Percentiles rank a stretch among this genome's conserved stretches.
Evolutionary conservation across 2,113 vertebrate genomes (phyloP).

Genomic region (Galeopterus variegatus): DNA sequence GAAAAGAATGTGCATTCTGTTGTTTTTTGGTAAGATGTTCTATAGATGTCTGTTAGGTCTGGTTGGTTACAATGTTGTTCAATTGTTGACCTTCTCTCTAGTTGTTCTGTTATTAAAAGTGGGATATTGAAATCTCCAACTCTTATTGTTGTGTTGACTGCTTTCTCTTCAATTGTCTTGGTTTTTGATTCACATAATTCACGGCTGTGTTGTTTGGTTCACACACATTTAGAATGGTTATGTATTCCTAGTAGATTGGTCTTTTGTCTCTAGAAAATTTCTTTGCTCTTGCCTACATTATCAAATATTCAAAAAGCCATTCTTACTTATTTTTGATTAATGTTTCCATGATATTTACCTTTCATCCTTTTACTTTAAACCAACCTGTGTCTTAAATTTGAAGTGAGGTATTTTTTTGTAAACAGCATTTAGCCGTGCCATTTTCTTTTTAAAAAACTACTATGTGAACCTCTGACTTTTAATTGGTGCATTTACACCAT

Average conservation of each 20-base stretch:
- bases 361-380: background rate
- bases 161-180: background rate
- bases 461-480: background rate
- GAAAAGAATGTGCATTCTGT: background rate
- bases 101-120: background rate
- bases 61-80: background rate
- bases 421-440: background rate
- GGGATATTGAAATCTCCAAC: background rate
- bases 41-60: background rate
- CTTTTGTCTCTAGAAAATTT: background rate
- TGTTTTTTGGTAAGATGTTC: background rate
- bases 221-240: background rate
- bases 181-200: background rate
- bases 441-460: background rate
- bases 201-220: background rate
- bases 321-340: background rate
- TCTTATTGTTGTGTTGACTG: background rate
- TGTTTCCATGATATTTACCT: background rate
- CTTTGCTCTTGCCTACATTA: background rate
- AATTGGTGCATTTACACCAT: background rate
- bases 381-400: background rate
- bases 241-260: background rate
- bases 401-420: background rate
- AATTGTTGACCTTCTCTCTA: background rate
- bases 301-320: background rate